Conservation (phyloP, 2,113 vertebrate genomes). For the Chinchilla lanigera region DNA sequence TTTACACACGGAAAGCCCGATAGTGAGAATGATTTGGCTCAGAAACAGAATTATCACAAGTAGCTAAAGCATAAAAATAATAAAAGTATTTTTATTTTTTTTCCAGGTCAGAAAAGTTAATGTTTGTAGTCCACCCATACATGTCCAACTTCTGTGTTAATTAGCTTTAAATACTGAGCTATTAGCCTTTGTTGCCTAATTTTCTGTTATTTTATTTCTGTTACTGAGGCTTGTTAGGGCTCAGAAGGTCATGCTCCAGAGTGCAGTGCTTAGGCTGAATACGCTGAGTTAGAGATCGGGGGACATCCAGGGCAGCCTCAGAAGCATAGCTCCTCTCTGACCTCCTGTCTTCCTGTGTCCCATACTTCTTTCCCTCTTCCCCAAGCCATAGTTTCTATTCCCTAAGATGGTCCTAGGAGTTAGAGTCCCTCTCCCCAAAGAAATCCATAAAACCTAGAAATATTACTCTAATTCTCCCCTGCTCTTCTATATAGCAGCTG, state of each 20-base stretch:
- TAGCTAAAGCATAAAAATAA: neutral
- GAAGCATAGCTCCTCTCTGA: neutral
- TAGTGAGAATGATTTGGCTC: neutral
- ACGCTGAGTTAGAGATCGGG: neutral
- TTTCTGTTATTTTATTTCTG: neutral
- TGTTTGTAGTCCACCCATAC: neutral
- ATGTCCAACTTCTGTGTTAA: neutral
- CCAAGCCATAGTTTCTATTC: neutral
- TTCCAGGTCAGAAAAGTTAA: neutral
- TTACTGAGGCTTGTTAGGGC: neutral
- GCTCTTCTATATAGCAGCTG: neutral
- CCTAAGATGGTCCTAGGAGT: too few relatives aligned
- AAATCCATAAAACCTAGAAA: neutral
- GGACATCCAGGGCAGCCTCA: neutral
- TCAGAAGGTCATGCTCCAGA: neutral
- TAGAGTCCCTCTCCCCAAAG: neutral
- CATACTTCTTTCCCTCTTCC: neutral
- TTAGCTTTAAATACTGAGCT: neutral
- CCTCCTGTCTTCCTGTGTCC: neutral
- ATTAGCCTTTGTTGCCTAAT: neutral
- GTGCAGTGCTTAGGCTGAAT: neutral
- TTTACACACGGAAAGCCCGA: neutral
- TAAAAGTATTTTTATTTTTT: neutral
- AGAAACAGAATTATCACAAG: slow-evolving; percentile 31
- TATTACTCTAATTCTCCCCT: neutral